These are phyloP conservation scores for Smutsia gigantea DNA, from an alignment of 2,797 vertebrate species.

Conservation along the genomic window DNA sequence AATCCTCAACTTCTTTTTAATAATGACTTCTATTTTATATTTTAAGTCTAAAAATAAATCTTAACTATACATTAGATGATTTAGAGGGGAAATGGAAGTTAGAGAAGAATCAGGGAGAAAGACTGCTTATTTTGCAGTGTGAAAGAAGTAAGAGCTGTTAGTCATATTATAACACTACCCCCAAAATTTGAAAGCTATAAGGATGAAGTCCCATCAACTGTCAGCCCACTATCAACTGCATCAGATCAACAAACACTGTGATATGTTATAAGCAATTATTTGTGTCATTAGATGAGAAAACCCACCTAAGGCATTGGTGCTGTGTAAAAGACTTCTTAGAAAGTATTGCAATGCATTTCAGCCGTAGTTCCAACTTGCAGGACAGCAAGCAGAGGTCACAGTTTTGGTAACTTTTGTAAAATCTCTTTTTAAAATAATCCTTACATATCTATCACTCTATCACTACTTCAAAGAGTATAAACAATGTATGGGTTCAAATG, in stretches of 20 bases:
- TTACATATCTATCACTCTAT: neutral
- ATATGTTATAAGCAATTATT: no score
- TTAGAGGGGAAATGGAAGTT: neutral
- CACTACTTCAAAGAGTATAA: neutral
- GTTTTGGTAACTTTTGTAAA: neutral
- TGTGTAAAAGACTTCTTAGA: neutral
- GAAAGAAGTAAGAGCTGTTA: neutral
- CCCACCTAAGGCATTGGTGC: neutral
- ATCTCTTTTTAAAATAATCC: neutral
- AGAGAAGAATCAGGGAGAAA: neutral
- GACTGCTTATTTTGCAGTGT: neutral
- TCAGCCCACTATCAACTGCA: neutral
- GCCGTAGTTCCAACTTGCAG: neutral
- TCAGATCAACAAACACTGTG: neutral
- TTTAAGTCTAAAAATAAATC: neutral
- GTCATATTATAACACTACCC: neutral
- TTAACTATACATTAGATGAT: neutral
- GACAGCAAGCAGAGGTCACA: neutral
- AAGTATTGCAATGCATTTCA: neutral
- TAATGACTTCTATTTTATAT: constrained; percentile 11
- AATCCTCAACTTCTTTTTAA: neutral
- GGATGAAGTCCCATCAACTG: neutral
- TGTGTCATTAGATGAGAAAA: neutral
- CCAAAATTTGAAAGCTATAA: neutral
- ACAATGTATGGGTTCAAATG: neutral